Evolutionary conservation across 2,113 vertebrate genomes (phyloP).

Genomic region (Lepisosteus osseus): DNA sequence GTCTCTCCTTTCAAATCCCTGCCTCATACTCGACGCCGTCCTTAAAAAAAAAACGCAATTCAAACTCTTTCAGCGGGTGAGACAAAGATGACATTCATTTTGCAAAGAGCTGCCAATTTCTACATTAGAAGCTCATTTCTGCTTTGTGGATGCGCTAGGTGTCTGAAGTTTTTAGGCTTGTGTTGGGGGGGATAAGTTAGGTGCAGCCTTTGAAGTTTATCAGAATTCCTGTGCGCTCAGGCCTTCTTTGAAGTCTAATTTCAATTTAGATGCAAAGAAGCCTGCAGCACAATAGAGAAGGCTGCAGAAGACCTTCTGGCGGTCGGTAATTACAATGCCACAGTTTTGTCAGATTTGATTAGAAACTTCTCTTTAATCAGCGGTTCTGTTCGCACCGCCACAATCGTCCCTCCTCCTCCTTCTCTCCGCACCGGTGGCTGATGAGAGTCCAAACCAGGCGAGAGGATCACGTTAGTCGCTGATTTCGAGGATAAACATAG

Average conservation of each 20-base stretch:
- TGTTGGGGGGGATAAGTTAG: background rate
- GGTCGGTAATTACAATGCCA: slow-evolving; percentile 23
- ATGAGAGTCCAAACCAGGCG: slow-evolving; percentile 5
- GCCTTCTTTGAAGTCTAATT: slow-evolving; percentile 15
- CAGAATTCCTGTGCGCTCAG: background rate
- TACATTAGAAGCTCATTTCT: background rate
- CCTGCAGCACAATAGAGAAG: slow-evolving; percentile 10
- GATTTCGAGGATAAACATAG: background rate
- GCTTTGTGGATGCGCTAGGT: background rate
- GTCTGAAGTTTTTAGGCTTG: background rate
- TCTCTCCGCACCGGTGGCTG: background rate
- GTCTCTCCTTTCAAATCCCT: too few relatives aligned
- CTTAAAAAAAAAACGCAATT: background rate
- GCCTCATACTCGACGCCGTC: too few relatives aligned
- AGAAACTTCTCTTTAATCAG: slow-evolving; percentile 3
- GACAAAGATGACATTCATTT: background rate
- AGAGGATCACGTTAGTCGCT: slow-evolving; percentile 11
- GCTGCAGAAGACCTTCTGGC: slow-evolving; percentile 39
- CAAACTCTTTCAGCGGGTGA: background rate
- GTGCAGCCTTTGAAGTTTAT: slow-evolving; percentile 9
- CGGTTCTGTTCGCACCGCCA: background rate
- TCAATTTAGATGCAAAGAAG: slow-evolving; percentile 12
- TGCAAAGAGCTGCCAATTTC: too few relatives aligned
- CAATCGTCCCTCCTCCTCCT: background rate
- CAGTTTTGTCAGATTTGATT: slow-evolving; percentile 23